A percentile compares a stretch with the other conserved stretches of the same genome.
Evolutionary conservation across 1,140 invertebrate genomes (phyloP).

Genomic region (Oreohelix idahoensis): DNA sequence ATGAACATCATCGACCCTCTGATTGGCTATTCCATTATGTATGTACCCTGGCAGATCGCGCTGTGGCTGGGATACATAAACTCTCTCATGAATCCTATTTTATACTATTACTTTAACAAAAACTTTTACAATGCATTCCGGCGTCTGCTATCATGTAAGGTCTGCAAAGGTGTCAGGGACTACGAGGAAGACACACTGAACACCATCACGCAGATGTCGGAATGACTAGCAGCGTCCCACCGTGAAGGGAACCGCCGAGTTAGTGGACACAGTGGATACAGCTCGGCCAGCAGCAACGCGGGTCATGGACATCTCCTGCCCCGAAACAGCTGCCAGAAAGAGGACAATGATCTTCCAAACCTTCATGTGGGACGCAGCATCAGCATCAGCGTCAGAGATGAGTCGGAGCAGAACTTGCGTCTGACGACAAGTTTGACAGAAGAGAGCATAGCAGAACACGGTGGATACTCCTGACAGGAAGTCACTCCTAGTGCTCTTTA

Average conservation of each 20-base stretch:
- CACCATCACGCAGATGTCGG: constrained; percentile 48
- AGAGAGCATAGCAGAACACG: neutral
- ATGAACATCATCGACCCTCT: constrained; percentile 70
- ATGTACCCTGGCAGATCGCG: constrained; percentile 60
- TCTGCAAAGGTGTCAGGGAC: constrained; percentile 62
- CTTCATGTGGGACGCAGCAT: constrained; percentile 32
- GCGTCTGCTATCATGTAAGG: constrained; percentile 62
- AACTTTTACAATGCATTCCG: constrained; percentile 92
- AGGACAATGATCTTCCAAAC: neutral
- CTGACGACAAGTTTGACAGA: neutral
- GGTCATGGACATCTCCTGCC: neutral
- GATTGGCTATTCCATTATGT: constrained; percentile 62
- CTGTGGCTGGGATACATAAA: constrained; percentile 87
- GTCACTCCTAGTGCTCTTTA: neutral
- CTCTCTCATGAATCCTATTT: constrained; percentile 87
- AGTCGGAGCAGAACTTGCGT: neutral
- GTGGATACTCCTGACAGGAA: neutral
- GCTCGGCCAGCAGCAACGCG: constrained; percentile 19
- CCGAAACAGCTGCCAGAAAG: neutral
- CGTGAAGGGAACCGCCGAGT: constrained; percentile 38
- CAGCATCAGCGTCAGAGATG: constrained; percentile 1
- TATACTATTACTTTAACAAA: constrained; percentile 91
- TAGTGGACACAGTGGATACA: constrained; percentile 22
- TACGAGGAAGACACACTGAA: constrained; percentile 57
- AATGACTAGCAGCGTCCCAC: constrained; percentile 51